Conservation (phyloP, 2,113 vertebrate species). For the Chunga burmeisteri region DNA sequence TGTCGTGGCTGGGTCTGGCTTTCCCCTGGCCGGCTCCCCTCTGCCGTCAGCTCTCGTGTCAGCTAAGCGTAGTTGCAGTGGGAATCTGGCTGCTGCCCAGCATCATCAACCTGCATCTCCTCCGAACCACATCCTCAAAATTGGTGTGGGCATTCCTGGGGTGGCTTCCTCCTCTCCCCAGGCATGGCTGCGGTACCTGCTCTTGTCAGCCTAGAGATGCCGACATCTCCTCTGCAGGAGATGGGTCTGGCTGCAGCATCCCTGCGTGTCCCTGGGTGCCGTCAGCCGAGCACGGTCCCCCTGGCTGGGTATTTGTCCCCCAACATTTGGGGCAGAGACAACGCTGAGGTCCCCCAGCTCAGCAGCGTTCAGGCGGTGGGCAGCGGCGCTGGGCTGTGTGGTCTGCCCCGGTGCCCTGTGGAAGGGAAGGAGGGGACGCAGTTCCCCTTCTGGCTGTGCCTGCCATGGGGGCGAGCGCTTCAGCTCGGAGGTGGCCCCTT, state of each 20-base stretch:
- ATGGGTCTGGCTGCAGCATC: background rate
- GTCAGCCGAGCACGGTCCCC: background rate
- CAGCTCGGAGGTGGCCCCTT: accelerated
- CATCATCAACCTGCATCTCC: background rate
- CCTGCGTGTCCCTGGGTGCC: background rate
- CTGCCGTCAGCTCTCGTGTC: background rate
- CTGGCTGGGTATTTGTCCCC: background rate
- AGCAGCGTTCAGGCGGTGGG: background rate
- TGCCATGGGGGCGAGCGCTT: accelerated
- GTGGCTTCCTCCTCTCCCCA: background rate
- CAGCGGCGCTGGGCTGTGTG: background rate
- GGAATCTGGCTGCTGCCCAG: background rate
- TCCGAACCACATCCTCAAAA: background rate
- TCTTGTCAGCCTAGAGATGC: background rate
- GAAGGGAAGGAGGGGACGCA: background rate
- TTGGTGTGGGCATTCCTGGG: accelerated
- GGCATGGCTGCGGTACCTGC: accelerated
- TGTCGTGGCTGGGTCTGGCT: background rate
- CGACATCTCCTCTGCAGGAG: background rate
- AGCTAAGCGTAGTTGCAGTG: background rate
- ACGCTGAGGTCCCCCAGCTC: background rate
- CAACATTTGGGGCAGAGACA: background rate
- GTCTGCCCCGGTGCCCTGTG: background rate
- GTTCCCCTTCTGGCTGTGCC: background rate
- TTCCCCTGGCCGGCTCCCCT: background rate